Conservation (phyloP, 2,888 invertebrate genomes). For the Eulithis prunata region DNA sequence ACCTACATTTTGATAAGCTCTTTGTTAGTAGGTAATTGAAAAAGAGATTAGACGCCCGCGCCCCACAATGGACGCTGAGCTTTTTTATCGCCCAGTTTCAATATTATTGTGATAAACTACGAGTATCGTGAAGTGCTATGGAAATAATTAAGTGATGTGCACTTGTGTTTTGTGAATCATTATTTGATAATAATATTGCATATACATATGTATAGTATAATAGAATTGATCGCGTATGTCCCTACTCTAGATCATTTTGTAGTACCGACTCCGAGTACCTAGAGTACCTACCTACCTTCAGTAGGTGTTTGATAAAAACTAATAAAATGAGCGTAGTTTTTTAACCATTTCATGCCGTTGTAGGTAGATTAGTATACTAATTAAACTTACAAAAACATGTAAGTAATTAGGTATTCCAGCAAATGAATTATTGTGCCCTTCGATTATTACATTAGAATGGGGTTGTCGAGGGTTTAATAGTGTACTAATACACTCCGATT, state of each 20-base stretch:
- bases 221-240: no score
- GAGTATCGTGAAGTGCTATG: constrained; percentile 40
- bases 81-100: constrained; percentile 46
- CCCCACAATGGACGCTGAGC: constrained; percentile 41
- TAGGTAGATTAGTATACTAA: neutral
- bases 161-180: constrained; percentile 4
- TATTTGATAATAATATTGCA: neutral
- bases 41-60: constrained; percentile 68
- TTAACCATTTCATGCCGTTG: no score
- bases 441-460: constrained; percentile 37
- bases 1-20: constrained; percentile 73
- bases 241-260: no score
- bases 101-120: constrained; percentile 34
- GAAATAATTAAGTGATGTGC: constrained; percentile 44
- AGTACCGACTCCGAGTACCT: no score
- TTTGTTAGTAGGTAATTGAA: constrained; percentile 74
- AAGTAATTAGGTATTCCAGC: constrained; percentile 13
- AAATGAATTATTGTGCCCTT: constrained; percentile 26
- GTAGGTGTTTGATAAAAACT: neutral
- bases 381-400: constrained; percentile 6
- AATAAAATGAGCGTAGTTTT: no score
- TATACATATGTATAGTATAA: neutral
- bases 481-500: constrained; percentile 71
- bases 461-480: constrained; percentile 67
- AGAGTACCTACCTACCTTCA: no score